Evolutionary conservation across 2,113 vertebrate species (phyloP), one percentile per base, ranked within the genome.

Genomic region (Trogon surrucura): DNA sequence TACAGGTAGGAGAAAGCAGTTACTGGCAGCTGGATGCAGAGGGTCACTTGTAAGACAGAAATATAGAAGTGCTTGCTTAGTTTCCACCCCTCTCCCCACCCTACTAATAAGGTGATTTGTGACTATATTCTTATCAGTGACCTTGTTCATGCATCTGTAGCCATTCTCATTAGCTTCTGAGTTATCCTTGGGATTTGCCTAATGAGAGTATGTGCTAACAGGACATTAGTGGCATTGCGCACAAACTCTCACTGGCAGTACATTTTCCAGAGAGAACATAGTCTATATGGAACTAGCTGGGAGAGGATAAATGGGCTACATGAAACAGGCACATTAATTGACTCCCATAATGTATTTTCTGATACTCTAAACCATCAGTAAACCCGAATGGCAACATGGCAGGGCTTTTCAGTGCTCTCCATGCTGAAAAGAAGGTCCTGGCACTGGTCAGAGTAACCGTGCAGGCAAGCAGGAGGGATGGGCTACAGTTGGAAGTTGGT

Each of bases 41-140:
- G 51, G 67, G 27, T 60, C n/a, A 56, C 13, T 93, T 67, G 26
- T 66, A 64, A 93, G n/a, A 83, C 38, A 91, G 51, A 88, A 75
- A 80, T 64, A 79, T 5, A 84, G 18, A 80, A 96, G 56, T 65
- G 58, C 61, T 87, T 64, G 50, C 54, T 38, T 81, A 75, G 48
- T 56, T 12, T 11, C 41, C 41, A 41, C 41, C 53, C 79, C 70
- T 73, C 23, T 23, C 21, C 50, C 3, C 8, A 9, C 16, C 82
- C 45, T 41, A 41, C 57, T 94, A 94, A 96, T 94, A 93, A 96
- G 90, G 90, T 88, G 88, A 96, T 95, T 94, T 95, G 91, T 91
- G 93, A 94, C 57, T 89, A 38, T 92, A 89, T 94, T 93, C 91
- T 92, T 95, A 94, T 87, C 93, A 69, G 89, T 89, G 93, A 92